These are phyloP conservation scores for Wiebesia pumilae DNA, from an alignment of 1,140 invertebrate genomes.

Conservation along the genomic window DNA sequence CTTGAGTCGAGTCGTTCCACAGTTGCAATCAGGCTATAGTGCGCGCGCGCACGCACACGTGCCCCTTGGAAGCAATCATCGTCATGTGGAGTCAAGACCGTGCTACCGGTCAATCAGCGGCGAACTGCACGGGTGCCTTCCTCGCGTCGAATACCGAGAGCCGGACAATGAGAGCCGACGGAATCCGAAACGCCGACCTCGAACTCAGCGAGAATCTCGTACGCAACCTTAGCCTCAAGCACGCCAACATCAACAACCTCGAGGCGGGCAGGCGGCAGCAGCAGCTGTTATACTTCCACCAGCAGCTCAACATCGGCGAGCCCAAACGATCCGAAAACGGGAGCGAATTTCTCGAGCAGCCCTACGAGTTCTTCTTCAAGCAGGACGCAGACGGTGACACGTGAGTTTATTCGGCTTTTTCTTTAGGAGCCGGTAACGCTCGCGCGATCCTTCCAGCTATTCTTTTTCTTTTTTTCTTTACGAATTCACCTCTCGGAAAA, in stretches of 20 bases:
- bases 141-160: not conserved
- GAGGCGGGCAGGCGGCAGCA: not conserved
- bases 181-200: not conserved
- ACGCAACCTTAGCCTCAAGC: conserved; percentile 16
- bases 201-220: conserved; percentile 22
- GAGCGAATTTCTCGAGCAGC: not conserved
- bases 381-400: conserved; percentile 84
- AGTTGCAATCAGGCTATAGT: not conserved
- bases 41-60: not conserved
- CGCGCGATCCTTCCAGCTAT: no score
- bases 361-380: conserved; percentile 66
- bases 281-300: not conserved
- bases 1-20: not conserved
- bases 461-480: no score
- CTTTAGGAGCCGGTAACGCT: no score
- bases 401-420: conserved; percentile 77
- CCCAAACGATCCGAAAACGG: not conserved
- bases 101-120: not conserved
- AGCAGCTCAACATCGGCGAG: conserved; percentile 1
- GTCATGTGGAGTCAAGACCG: conserved; percentile 9
- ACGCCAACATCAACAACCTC: conserved; percentile 22
- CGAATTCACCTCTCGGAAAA: no score
- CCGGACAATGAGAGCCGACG: not conserved
- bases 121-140: not conserved
- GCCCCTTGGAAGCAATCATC: no score